These are phyloP conservation scores for Geodia barretti DNA, from an alignment of 37 sponge, comb jelly and placozoan genomes.

Conservation along the genomic window DNA sequence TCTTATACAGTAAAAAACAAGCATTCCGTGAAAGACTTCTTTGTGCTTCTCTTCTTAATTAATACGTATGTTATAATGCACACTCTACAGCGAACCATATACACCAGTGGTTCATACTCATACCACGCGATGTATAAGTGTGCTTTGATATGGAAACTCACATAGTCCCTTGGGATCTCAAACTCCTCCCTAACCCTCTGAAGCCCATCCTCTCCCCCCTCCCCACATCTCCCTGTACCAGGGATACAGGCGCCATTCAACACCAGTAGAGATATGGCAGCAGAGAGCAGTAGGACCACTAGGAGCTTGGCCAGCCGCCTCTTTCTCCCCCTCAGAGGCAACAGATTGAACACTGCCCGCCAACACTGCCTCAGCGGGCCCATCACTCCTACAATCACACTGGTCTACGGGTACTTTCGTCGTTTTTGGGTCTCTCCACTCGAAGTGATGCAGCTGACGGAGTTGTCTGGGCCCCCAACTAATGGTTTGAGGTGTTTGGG, in stretches of 20 bases:
- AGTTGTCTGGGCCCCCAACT: no score
- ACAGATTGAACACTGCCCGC: background rate
- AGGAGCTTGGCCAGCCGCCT: background rate
- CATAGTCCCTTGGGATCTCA: background rate
- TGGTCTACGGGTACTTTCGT: background rate
- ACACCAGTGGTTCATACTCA: no score
- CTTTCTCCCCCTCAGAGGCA: background rate
- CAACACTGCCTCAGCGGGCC: background rate
- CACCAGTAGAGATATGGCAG: background rate
- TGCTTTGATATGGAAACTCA: background rate
- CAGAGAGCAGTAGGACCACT: background rate
- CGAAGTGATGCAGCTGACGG: background rate
- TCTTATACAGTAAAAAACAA: no score
- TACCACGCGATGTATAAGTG: no score
- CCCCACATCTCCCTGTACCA: no score
- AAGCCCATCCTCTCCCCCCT: background rate
- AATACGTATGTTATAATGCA: no score
- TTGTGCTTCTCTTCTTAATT: no score
- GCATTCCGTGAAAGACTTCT: background rate
- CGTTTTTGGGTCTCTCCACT: background rate
- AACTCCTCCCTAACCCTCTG: background rate
- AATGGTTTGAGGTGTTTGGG: background rate
- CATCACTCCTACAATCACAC: no score
- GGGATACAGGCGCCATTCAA: no score
- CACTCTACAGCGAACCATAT: no score